phyloP scores from a whole-genome alignment of 2,888 invertebrate genomes.

The Trichopria drosophilae region DNA sequence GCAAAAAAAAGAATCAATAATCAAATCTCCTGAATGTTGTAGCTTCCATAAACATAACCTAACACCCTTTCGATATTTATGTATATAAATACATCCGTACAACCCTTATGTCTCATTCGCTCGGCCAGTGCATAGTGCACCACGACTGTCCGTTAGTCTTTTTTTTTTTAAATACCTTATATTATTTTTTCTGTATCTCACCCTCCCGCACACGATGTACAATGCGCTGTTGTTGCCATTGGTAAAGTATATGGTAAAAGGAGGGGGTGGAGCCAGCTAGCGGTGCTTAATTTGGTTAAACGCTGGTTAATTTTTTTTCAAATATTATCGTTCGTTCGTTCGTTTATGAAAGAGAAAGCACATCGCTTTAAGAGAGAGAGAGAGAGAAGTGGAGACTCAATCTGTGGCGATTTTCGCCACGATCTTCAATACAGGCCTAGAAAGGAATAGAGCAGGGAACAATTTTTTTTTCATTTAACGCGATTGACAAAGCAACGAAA shows the following conservation, averaged over 20 bases:
- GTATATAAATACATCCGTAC: slow-evolving; percentile 35
- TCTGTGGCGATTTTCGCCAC: no score
- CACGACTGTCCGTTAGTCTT: no score
- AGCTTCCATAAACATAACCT: slow-evolving; percentile 49
- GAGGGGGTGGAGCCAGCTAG: slow-evolving; percentile 59
- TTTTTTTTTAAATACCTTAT: no score
- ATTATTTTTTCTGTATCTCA: no score
- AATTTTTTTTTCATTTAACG: no score
- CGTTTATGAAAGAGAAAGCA: slow-evolving; percentile 38
- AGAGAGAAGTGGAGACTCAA: no score
- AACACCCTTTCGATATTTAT: slow-evolving; percentile 37
- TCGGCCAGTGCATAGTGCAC: slow-evolving; percentile 54
- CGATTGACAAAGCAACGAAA: no score
- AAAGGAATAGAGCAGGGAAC: no score
- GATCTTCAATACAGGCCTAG: no score
- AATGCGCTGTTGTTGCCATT: slow-evolving; percentile 55
- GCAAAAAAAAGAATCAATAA: slow-evolving; percentile 2
- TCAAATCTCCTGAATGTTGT: slow-evolving; percentile 47
- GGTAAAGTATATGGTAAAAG: slow-evolving; percentile 52
- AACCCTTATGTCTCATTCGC: slow-evolving; percentile 42
- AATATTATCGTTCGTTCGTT: slow-evolving; percentile 44
- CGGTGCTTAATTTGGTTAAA: slow-evolving; percentile 53
- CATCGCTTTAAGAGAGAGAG: no score
- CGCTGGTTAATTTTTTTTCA: slow-evolving; percentile 49
- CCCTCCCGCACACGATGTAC: slow-evolving; percentile 10